Evolutionary conservation across 2,797 vertebrate species (phyloP).

Genomic region (Paedocypris micromegethes): DNA sequence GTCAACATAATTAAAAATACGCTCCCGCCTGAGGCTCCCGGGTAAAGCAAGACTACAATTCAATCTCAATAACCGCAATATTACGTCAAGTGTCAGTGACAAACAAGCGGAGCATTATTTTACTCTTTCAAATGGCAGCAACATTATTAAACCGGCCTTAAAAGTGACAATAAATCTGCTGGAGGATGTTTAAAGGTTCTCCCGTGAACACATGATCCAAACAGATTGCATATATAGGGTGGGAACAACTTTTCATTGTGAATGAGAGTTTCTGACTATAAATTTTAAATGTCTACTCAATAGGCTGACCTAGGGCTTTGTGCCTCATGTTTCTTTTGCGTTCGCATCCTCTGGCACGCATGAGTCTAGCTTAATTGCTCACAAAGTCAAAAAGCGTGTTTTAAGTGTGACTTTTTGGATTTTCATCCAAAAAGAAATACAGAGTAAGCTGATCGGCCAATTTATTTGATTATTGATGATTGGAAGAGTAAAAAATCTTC

Average conservation of each 20-base stretch:
- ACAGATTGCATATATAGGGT: constrained; percentile 10
- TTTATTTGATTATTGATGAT: no score
- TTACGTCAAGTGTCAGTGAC: constrained; percentile 47
- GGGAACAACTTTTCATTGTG: constrained; percentile 23
- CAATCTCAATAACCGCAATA: constrained; percentile 32
- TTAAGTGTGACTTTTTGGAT: no score
- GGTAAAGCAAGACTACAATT: constrained; percentile 24
- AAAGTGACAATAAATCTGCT: constrained; percentile 27
- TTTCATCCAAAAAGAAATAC: no score
- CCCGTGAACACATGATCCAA: constrained; percentile 30
- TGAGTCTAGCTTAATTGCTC: constrained; percentile 22
- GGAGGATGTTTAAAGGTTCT: constrained; percentile 17
- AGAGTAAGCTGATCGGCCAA: no score
- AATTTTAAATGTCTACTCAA: constrained; percentile 29
- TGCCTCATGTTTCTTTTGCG: constrained; percentile 15
- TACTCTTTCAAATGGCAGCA: constrained; percentile 15
- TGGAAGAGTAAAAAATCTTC: no score
- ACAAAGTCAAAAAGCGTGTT: constrained; percentile 14
- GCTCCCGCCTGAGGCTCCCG: constrained; percentile 20
- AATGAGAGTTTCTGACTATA: constrained; percentile 18
- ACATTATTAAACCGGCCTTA: constrained; percentile 18
- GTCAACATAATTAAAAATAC: constrained; percentile 38
- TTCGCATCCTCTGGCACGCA: constrained; percentile 23
- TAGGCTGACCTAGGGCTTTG: constrained; percentile 29
- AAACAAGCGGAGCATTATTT: constrained; percentile 34